A percentile compares a stretch with the other conserved stretches of the same genome.
Conservation (phyloP, 2,113 vertebrate species). For the Cyprinus carpio region DNA sequence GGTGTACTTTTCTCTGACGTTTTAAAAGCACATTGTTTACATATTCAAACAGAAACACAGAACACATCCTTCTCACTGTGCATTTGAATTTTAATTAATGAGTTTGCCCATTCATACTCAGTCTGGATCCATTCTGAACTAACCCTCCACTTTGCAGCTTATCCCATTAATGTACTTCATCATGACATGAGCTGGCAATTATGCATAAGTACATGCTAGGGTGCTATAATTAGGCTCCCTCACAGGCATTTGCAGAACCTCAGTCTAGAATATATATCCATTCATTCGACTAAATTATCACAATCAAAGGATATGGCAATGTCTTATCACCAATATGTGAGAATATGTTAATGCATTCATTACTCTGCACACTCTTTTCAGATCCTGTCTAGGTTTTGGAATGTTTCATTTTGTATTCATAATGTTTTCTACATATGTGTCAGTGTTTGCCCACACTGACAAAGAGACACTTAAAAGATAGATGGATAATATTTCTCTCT, state of each 20-base stretch:
- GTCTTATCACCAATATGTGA: constrained; percentile 56
- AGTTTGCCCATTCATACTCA: not conserved
- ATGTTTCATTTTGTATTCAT: constrained; percentile 50
- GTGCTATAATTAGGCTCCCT: constrained; percentile 62
- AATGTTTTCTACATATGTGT: not conserved
- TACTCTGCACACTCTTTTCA: constrained; percentile 57
- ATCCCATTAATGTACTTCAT: constrained; percentile 48
- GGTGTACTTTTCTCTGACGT: not conserved
- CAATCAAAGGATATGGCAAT: constrained; percentile 53
- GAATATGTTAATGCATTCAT: constrained; percentile 66
- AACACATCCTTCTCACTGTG: not conserved
- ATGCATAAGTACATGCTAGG: constrained; percentile 57
- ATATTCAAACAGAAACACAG: not conserved
- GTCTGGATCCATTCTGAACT: constrained; percentile 21
- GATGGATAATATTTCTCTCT: not conserved
- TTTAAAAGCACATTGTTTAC: not conserved
- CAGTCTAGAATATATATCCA: constrained; percentile 65
- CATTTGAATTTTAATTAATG: constrained; percentile 10
- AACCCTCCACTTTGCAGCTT: constrained; percentile 50
- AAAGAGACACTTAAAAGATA: not conserved
- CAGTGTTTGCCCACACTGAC: not conserved
- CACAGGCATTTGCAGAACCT: constrained; percentile 62
- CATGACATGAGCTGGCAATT: constrained; percentile 58
- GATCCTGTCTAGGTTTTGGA: constrained; percentile 56
- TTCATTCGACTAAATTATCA: constrained; percentile 58